These are phyloP conservation scores for Scolopax bukidnonensis DNA, from an alignment of 2,797 vertebrate species.

Conservation along the genomic window DNA sequence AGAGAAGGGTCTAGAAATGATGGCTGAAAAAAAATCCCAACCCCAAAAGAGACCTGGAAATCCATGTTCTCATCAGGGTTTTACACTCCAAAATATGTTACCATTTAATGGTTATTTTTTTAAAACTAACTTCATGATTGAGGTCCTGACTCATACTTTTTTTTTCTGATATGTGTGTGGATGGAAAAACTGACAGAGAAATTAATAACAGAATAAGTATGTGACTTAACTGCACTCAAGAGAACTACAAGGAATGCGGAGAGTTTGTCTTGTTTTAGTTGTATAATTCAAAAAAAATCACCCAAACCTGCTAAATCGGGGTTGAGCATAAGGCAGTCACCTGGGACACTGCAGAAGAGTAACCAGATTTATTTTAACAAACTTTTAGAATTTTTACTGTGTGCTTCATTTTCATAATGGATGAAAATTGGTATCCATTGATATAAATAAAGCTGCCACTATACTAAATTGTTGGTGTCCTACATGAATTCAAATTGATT, in stretches of 20 bases:
- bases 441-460: constrained; percentile 36
- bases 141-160: not conserved
- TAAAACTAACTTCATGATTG: not conserved
- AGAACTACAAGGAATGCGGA: not conserved
- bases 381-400: not conserved
- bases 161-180: not conserved
- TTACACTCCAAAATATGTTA: not conserved
- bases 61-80: not conserved
- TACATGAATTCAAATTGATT: constrained; percentile 37
- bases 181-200: not conserved
- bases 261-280: not conserved
- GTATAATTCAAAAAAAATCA: not conserved
- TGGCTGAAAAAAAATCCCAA: not conserved
- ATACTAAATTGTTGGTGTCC: not conserved
- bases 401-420: constrained; percentile 21
- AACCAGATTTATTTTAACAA: not conserved
- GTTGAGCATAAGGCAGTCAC: not conserved
- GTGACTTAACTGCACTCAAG: not conserved
- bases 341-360: not conserved
- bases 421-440: constrained; percentile 41
- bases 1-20: not conserved
- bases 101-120: not conserved
- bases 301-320: not conserved
- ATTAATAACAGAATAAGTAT: not conserved
- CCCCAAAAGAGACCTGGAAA: not conserved